Conservation (phyloP, 30 jellyfish, hydroid and myxozoan species). For the Hydractinia symbiolongicarpus region DNA sequence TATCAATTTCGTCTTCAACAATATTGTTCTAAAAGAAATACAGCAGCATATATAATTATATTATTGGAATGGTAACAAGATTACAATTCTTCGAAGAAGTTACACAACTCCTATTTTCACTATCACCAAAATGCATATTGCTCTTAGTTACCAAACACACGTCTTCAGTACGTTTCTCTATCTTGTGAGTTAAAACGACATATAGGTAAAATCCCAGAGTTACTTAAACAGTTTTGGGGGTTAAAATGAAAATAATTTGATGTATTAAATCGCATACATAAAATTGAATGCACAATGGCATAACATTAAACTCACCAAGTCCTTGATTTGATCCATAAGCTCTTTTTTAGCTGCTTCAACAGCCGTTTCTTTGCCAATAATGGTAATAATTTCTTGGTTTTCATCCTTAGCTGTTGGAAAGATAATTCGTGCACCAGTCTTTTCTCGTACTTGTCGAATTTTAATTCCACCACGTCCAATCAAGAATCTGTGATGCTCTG, state of each 20-base stretch:
- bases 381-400: conserved; percentile 74
- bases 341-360: conserved; percentile 88
- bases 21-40: conserved; percentile 46
- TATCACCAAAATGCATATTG: not conserved
- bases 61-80: not conserved
- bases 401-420: conserved; percentile 75
- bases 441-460: conserved; percentile 75
- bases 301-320: conserved; percentile 41
- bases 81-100: not conserved
- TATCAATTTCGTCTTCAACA: conserved; percentile 65
- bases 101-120: not conserved
- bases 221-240: not conserved
- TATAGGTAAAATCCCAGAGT: too few species aligned
- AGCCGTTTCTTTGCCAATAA: conserved; percentile 74
- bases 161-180: too few species aligned
- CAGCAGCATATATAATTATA: not conserved
- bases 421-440: conserved; percentile 83
- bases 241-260: too few species aligned
- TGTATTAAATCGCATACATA: not conserved
- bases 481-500: conserved; percentile 82
- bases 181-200: too few species aligned
- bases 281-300: not conserved
- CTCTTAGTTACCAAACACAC: not conserved
- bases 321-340: conserved; percentile 61
- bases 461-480: conserved; percentile 94